Conservation (phyloP, 2,888 invertebrate species). For the Maniola hyperantus region DNA sequence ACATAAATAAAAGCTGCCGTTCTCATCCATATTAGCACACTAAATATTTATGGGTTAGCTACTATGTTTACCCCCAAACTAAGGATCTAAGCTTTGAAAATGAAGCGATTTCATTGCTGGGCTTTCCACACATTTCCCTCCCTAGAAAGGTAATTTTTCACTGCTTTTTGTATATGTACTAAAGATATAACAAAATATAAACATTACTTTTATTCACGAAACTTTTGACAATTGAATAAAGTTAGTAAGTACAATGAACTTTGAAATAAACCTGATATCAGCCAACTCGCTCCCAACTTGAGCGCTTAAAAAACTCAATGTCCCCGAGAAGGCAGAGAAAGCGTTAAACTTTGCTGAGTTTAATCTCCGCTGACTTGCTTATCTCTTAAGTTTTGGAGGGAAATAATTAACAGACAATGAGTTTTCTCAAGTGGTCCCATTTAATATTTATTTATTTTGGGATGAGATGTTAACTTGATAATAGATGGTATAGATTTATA, state of each 20-base stretch:
- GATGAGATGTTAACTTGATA: neutral
- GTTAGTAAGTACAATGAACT: conserved; percentile 7
- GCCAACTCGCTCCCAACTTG: neutral
- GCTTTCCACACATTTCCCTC: too few relatives aligned
- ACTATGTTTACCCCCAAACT: too few relatives aligned
- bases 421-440: conserved; percentile 5
- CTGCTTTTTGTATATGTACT: neutral
- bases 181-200: neutral
- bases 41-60: too few relatives aligned
- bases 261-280: conserved; percentile 5
- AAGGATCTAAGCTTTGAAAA: too few relatives aligned
- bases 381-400: conserved; percentile 20
- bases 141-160: too few relatives aligned
- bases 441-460: neutral
- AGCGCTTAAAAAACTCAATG: conserved; percentile 10
- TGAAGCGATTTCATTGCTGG: too few relatives aligned
- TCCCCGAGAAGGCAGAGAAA: conserved; percentile 7
- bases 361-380: conserved; percentile 16
- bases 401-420: conserved; percentile 35
- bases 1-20: too few relatives aligned
- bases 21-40: too few relatives aligned
- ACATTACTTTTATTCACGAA: conserved; percentile 8
- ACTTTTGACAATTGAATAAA: conserved; percentile 15
- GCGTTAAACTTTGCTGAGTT: conserved; percentile 5
- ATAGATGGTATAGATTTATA: too few relatives aligned